Evolutionary conservation across 2,888 invertebrate species (phyloP).

Genomic region (Brachylomia viminalis): DNA sequence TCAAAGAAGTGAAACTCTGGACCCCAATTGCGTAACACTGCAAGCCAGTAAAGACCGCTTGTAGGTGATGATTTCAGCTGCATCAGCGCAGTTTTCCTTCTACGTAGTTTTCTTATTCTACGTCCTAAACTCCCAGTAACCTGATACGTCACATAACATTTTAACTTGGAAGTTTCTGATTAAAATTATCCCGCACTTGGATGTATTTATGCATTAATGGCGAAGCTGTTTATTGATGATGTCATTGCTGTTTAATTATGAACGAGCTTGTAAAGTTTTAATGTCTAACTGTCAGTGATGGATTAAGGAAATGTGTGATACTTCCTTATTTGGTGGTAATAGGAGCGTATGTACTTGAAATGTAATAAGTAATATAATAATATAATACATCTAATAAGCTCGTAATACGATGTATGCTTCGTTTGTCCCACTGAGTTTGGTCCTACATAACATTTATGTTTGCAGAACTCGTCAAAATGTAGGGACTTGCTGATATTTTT

Average conservation of each 20-base stretch:
- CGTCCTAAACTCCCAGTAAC: constrained; percentile 36
- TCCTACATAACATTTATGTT: no score
- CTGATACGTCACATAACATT: constrained; percentile 40
- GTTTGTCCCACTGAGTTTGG: no score
- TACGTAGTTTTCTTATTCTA: neutral
- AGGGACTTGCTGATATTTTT: no score
- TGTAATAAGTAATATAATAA: constrained; percentile 34
- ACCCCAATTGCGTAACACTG: no score
- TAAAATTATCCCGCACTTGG: constrained; percentile 39
- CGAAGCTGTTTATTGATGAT: constrained; percentile 46
- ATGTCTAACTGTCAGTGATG: constrained; percentile 39
- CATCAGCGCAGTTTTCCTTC: neutral
- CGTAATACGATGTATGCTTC: no score
- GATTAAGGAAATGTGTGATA: constrained; percentile 49
- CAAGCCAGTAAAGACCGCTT: no score
- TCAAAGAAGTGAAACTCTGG: no score
- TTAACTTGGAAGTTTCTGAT: constrained; percentile 50
- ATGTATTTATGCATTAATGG: constrained; percentile 44
- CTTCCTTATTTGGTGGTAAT: constrained; percentile 47
- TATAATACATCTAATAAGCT: neutral
- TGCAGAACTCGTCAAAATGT: no score
- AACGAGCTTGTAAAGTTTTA: constrained; percentile 37
- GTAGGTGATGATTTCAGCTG: neutral
- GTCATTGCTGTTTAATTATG: constrained; percentile 42
- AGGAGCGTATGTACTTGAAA: constrained; percentile 36